Conservation (phyloP, 2,113 vertebrate genomes). For the Carassius gibelio region DNA sequence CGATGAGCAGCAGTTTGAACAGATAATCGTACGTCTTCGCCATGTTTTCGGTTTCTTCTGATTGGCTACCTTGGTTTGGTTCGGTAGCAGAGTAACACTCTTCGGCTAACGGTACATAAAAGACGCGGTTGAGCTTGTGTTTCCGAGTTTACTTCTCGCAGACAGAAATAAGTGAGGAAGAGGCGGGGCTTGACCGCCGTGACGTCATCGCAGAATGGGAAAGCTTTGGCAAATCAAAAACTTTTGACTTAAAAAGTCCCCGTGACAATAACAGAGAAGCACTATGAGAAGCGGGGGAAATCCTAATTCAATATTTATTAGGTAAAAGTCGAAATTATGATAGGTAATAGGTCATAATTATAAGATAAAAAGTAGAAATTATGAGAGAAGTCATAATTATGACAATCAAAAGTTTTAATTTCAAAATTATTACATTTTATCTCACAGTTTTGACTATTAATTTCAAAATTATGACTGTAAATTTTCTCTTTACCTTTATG, state of each 20-base stretch:
- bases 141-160: background rate
- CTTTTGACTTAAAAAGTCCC: background rate
- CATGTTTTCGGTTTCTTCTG: slow-evolving; percentile 61
- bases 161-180: slow-evolving; percentile 15
- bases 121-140: slow-evolving; percentile 36
- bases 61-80: background rate
- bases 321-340: background rate
- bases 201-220: slow-evolving; percentile 4
- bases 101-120: slow-evolving; percentile 40
- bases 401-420: background rate
- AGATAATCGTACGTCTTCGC: slow-evolving; percentile 80
- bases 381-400: background rate
- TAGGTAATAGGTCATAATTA: background rate
- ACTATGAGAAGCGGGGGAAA: no score
- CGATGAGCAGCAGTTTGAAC: slow-evolving; percentile 78
- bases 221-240: background rate
- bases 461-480: no score
- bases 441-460: no score
- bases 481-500: no score
- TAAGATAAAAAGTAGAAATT: background rate
- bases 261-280: no score
- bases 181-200: slow-evolving; percentile 28
- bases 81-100: slow-evolving; percentile 37
- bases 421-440: no score
- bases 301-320: background rate